These are phyloP conservation scores for Hyles lineata DNA, from an alignment of 2,888 invertebrate species.

Conservation along the genomic window DNA sequence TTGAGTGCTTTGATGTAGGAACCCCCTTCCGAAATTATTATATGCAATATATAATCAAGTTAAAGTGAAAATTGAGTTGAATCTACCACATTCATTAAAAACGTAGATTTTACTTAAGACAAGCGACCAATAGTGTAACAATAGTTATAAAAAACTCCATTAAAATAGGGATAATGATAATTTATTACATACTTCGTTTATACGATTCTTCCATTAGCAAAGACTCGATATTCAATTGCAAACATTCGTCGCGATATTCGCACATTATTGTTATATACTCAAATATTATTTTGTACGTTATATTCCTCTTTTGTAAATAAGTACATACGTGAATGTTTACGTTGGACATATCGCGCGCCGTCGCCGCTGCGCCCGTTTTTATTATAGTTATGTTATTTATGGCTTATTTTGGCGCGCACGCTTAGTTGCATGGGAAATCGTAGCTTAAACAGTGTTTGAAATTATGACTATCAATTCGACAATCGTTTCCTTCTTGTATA, in stretches of 20 bases:
- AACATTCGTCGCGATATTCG: constrained; percentile 20
- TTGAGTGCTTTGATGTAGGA: too few relatives aligned
- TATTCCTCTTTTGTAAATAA: constrained; percentile 64
- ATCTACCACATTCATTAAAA: too few relatives aligned
- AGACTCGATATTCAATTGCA: background rate
- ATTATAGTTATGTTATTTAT: constrained; percentile 41
- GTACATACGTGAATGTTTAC: constrained; percentile 46
- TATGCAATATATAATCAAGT: too few relatives aligned
- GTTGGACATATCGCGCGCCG: constrained; percentile 62
- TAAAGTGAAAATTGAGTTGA: too few relatives aligned
- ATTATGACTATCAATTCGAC: background rate
- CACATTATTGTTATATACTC: constrained; percentile 64
- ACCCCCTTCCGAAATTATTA: too few relatives aligned
- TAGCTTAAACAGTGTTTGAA: background rate
- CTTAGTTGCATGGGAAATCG: constrained; percentile 20
- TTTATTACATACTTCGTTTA: background rate
- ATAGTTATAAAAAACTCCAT: too few relatives aligned
- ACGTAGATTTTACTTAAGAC: too few relatives aligned
- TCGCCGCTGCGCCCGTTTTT: constrained; percentile 42
- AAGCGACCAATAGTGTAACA: too few relatives aligned
- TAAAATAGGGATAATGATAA: background rate
- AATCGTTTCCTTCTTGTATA: too few relatives aligned
- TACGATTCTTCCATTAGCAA: background rate
- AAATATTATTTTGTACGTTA: constrained; percentile 50
- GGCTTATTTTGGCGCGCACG: constrained; percentile 31